These are phyloP conservation scores for Ophthalmolycus amberensis DNA, from an alignment of 2,113 vertebrate species.

Conservation along the genomic window DNA sequence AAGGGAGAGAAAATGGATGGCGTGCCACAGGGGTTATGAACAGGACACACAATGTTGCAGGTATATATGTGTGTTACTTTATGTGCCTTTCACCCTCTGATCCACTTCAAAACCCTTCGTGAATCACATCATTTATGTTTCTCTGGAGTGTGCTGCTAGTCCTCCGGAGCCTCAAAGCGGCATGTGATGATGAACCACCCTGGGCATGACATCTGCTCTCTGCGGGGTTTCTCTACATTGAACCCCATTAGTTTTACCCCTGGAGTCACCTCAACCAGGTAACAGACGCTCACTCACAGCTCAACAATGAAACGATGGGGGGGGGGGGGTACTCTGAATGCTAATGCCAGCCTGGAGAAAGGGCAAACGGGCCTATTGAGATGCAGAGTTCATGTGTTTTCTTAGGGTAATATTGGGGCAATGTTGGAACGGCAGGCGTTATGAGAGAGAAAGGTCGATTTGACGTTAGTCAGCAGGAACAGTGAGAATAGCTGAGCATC, in stretches of 20 bases:
- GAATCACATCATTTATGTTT: conserved; percentile 62
- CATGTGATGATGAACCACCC: conserved; percentile 52
- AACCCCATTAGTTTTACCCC: conserved; percentile 30
- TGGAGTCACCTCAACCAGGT: conserved; percentile 54
- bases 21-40: conserved; percentile 31
- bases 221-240: conserved; percentile 1
- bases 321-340: conserved; percentile 76
- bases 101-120: conserved; percentile 66
- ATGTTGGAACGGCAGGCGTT: conserved; percentile 74
- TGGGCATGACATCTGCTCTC: conserved; percentile 10
- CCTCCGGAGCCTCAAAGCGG: conserved; percentile 46
- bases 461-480: conserved; percentile 73
- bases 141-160: conserved; percentile 27
- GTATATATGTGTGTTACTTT: conserved; percentile 37
- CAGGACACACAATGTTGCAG: conserved; percentile 37
- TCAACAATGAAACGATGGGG: conserved; percentile 37
- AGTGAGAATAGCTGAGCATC: conserved; percentile 54
- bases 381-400: conserved; percentile 84
- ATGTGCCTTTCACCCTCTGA: conserved; percentile 47
- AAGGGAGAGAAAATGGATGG: conserved; percentile 22
- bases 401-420: conserved; percentile 84
- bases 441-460: conserved; percentile 77
- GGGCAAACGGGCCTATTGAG: conserved; percentile 83
- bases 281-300: conserved; percentile 37
- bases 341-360: conserved; percentile 80